Evolutionary conservation across 2,113 vertebrate genomes (phyloP), one percentile per base, ranked within the genome.

Genomic region (Brachyhypopomus gauderio): DNA sequence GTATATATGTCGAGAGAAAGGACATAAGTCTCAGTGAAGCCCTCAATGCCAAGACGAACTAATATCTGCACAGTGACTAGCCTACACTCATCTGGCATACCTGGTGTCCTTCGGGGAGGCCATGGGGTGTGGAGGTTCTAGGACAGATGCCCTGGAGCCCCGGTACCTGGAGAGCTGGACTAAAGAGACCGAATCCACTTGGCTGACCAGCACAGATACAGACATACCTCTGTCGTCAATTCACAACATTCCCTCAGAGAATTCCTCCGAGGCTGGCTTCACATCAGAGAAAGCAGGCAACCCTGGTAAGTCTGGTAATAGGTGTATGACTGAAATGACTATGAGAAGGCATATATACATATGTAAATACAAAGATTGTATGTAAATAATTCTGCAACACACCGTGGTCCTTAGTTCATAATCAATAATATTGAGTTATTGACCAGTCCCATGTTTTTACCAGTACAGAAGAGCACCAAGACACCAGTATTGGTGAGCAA

Each of bases 131-230:
- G 94, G 94, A 30, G 92, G 94, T 17, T 94, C 93, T 89, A 90
- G 92, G 87, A 93, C 92, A 0, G 94, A 95, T 5, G 94, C 89
- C 60, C 88, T 95, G 86, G 94, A 95, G 86, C 94, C 94, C 63
- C 90, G 92, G 6, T 94, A 94, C 85, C 77, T 92, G 86, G 94
- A 95, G 85, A 94, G 92, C 84, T 95, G 94, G 94, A 95, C 94
- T 69, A 95, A 95, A 81, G 94, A 95, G 81, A 95, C 94, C 0
- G 94, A 95, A 85, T 94, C 93, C 0, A 95, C 93, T 0, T 94
- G 93, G 94, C 88, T 95, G 86, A 92, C 92, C 5, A 92, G 91
- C 90, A 94, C 94, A 0, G 94, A 95, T 85, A 86, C 91, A 0
- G 93, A 95, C 19, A 89, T 95, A 36, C 92, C 94, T 0, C 89